A percentile compares a stretch with the other conserved stretches of the same genome.
Conservation (phyloP, 2,888 invertebrate species). For the Rhynchonema sp. region DNA sequence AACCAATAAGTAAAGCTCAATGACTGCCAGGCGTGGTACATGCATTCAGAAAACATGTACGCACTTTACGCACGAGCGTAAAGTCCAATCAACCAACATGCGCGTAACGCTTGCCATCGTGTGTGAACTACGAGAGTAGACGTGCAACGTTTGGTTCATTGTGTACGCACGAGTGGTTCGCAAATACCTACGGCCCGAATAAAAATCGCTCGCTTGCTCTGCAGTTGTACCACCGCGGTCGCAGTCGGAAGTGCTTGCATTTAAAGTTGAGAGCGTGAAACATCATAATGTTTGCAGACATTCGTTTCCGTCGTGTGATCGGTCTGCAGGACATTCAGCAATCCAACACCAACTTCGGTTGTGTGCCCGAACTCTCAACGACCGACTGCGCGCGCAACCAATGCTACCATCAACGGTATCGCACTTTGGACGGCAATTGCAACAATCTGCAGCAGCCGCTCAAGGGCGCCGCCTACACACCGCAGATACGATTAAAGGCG, state of each 20-base stretch:
- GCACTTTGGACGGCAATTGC: slow-evolving; percentile 23
- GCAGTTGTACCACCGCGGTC: too few species aligned
- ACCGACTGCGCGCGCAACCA: slow-evolving; percentile 20
- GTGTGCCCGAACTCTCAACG: slow-evolving; percentile 17
- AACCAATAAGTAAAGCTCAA: too few species aligned
- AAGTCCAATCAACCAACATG: too few species aligned
- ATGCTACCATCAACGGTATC: slow-evolving; percentile 21
- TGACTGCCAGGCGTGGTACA: too few species aligned
- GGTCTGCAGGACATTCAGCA: slow-evolving; percentile 17
- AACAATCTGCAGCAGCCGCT: slow-evolving; percentile 23
- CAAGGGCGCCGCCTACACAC: slow-evolving; percentile 22
- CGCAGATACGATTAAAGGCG: slow-evolving; percentile 19
- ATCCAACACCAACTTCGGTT: slow-evolving; percentile 22
- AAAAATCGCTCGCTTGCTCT: too few species aligned
- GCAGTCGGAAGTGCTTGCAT: not conserved
- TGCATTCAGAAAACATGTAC: too few species aligned
- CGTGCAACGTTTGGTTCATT: too few species aligned
- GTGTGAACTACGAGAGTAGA: too few species aligned
- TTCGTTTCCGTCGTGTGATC: not conserved
- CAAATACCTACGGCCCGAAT: too few species aligned
- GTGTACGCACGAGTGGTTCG: too few species aligned
- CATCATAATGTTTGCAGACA: not conserved
- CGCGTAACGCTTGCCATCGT: too few species aligned
- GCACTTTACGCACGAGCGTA: too few species aligned
- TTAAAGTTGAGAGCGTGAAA: not conserved